Conservation (phyloP, 2,888 invertebrate genomes). For the Heliconius ismenius region DNA sequence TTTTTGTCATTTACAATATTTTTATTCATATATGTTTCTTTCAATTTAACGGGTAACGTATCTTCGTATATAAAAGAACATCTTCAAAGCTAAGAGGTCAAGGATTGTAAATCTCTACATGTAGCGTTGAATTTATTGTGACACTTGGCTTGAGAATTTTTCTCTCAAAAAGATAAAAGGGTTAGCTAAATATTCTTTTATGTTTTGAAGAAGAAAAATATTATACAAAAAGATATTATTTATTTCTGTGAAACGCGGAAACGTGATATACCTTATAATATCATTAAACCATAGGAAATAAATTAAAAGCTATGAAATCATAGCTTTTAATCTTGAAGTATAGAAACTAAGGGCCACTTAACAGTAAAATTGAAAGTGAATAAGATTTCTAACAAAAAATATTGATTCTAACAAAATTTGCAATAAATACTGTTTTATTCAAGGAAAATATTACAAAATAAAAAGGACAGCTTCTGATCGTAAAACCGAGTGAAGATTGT, state of each 20-base stretch:
- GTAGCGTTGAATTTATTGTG: slow-evolving; percentile 12
- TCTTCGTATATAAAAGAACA: neutral
- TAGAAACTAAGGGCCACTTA: neutral
- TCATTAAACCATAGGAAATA: neutral
- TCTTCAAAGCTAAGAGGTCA: neutral
- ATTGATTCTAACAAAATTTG: too few relatives aligned
- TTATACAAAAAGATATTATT: neutral
- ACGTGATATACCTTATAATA: neutral
- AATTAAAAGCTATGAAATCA: too few relatives aligned
- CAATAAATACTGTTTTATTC: too few relatives aligned
- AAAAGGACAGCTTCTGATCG: too few relatives aligned
- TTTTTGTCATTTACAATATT: neutral
- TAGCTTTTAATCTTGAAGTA: neutral
- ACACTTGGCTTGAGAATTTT: slow-evolving; percentile 10
- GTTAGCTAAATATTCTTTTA: slow-evolving; percentile 9
- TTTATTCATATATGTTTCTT: slow-evolving; percentile 12
- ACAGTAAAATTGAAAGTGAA: too few relatives aligned
- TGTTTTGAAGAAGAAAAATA: neutral
- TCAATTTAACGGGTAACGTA: neutral
- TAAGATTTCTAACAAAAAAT: too few relatives aligned
- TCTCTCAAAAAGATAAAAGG: slow-evolving; percentile 7
- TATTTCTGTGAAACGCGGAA: neutral
- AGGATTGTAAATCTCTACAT: slow-evolving; percentile 13
- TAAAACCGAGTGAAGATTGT: too few relatives aligned
- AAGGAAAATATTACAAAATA: too few relatives aligned